Percentiles rank a stretch among this genome's conserved stretches.
Conservation (phyloP, 2,888 invertebrate species). For the Brenthis ino region DNA sequence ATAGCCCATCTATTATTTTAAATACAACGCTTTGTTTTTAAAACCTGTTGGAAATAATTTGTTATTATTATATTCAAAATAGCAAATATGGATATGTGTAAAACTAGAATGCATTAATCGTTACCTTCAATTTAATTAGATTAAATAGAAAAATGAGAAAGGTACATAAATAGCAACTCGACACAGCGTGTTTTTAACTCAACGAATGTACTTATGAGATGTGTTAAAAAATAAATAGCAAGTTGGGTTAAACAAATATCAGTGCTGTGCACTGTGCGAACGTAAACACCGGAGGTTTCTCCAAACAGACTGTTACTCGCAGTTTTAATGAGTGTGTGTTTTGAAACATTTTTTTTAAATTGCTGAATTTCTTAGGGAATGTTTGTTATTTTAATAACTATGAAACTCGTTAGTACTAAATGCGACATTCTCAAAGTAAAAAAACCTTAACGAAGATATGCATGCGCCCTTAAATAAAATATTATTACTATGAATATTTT, state of each 20-base stretch:
- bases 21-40: not conserved
- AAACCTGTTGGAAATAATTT: no score
- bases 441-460: not conserved
- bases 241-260: slow-evolving; percentile 40
- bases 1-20: no score
- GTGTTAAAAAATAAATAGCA: slow-evolving; percentile 43
- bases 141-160: not conserved
- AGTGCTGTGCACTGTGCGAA: slow-evolving; percentile 58
- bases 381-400: slow-evolving; percentile 13
- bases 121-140: not conserved
- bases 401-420: slow-evolving; percentile 11
- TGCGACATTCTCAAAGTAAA: not conserved
- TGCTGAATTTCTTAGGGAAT: slow-evolving; percentile 1
- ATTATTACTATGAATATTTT: no score
- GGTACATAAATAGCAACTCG: slow-evolving; percentile 8
- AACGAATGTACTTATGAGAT: slow-evolving; percentile 36
- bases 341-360: slow-evolving; percentile 9
- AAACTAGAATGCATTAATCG: no score
- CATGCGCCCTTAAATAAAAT: no score
- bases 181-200: slow-evolving; percentile 32
- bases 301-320: slow-evolving; percentile 59
- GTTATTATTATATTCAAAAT: no score
- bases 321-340: slow-evolving; percentile 39
- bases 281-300: slow-evolving; percentile 66
- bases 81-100: no score